phyloP scores from a whole-genome alignment of 2,113 vertebrate genomes.

The Perccottus glenii region DNA sequence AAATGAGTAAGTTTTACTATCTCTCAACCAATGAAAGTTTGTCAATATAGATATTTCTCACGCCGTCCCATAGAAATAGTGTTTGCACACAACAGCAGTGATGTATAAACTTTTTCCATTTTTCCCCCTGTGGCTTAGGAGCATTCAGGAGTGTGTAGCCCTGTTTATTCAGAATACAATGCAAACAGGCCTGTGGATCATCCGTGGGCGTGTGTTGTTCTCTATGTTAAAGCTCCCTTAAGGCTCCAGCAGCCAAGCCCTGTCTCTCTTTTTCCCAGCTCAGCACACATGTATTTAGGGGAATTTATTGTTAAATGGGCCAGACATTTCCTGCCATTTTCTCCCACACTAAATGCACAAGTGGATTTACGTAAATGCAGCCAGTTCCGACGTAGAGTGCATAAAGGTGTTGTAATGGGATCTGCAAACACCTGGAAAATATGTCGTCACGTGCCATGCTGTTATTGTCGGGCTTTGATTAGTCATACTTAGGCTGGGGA shows the following conservation, averaged over 20 bases:
- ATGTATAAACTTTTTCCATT: background rate
- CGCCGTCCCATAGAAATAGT: too few relatives aligned
- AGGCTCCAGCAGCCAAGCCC: slow-evolving; percentile 27
- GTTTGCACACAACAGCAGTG: background rate
- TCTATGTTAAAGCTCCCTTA: slow-evolving; percentile 32
- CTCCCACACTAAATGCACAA: slow-evolving; percentile 64
- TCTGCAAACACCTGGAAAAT: slow-evolving; percentile 25
- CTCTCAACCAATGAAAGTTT: too few relatives aligned
- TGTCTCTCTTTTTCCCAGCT: slow-evolving; percentile 27
- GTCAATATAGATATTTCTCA: too few relatives aligned
- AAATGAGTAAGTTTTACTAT: too few relatives aligned
- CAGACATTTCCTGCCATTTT: slow-evolving; percentile 75
- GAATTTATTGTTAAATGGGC: slow-evolving; percentile 73
- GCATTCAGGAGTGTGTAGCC: background rate
- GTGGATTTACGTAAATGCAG: slow-evolving; percentile 48
- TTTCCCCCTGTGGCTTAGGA: background rate
- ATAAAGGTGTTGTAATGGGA: slow-evolving; percentile 19
- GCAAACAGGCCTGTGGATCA: slow-evolving; percentile 2
- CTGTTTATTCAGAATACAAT: slow-evolving; percentile 14
- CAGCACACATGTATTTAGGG: slow-evolving; percentile 53
- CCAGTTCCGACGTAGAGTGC: slow-evolving; percentile 37
- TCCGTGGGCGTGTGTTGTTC: slow-evolving; percentile 40
- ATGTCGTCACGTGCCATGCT: slow-evolving; percentile 11
- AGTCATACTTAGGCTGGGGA: slow-evolving; percentile 41
- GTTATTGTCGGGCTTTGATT: slow-evolving; percentile 44